These are phyloP conservation scores for Lagocephalus sceleratus DNA, from an alignment of 2,797 vertebrate species.

Conservation along the genomic window DNA sequence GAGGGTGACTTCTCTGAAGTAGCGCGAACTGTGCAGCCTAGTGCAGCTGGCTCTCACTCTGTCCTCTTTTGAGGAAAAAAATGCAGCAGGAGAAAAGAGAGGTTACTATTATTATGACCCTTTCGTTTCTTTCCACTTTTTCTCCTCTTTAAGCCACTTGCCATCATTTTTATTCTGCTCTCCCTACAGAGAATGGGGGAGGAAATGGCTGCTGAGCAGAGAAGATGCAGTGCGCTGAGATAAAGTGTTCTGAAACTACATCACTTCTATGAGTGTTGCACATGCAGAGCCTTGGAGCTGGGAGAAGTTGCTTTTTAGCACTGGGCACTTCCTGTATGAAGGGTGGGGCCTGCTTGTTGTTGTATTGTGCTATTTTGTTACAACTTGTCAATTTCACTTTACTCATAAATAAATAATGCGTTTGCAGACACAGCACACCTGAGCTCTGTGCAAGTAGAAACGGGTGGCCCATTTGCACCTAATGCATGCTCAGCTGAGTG, in stretches of 20 bases:
- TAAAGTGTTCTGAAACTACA: conserved; percentile 43
- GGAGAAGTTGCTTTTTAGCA: conserved; percentile 26
- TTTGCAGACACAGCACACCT: too few species aligned
- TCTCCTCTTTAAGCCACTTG: conserved; percentile 15
- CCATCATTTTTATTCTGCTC: conserved; percentile 11
- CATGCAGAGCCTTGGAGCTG: conserved; percentile 17
- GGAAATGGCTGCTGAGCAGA: conserved; percentile 43
- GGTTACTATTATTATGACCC: conserved; percentile 30
- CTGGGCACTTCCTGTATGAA: conserved; percentile 47
- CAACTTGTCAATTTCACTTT: too few species aligned
- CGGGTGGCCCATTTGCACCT: too few species aligned
- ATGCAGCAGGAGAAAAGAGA: conserved; percentile 18
- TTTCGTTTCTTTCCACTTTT: not conserved
- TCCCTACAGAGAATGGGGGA: conserved; percentile 20
- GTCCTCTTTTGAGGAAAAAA: conserved; percentile 44
- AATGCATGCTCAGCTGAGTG: too few species aligned
- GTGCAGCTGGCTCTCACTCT: conserved; percentile 63
- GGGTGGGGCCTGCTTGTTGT: conserved; percentile 1
- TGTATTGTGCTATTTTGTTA: too few species aligned
- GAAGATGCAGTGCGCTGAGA: conserved; percentile 42
- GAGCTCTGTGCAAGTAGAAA: too few species aligned
- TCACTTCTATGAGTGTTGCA: conserved; percentile 24
- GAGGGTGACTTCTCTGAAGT: conserved; percentile 67
- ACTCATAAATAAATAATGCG: too few species aligned
- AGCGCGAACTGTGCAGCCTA: conserved; percentile 49